Base-by-base conservation (phyloP, 1,140 invertebrate species). In the Onthophagus taurus region DNA sequence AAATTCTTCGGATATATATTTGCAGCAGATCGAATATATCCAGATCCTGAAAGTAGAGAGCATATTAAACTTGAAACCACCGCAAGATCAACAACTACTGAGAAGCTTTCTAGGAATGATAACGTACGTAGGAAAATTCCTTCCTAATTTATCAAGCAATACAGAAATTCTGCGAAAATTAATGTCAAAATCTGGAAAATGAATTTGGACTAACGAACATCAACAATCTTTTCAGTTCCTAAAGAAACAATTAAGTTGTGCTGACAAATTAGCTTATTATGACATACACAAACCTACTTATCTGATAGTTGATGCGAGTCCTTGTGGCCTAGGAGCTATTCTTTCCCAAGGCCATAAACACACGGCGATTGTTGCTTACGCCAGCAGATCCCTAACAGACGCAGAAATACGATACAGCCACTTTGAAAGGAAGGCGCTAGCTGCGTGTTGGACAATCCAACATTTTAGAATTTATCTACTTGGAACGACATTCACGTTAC, bases 391-490 rank as follows among this genome's bases (percentile, higher is more conserved):
- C 3, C 50, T 77, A 11, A 65, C 54, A 12, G 19, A 36, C 4
- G 53, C 65, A 1, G 68, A 78, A 52, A 50, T 55, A 44, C 68
- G 67, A 5, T 77, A 76, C 50, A 54, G 60, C 14, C 66, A 74
- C 37, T 53, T 72, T 4, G 70, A 79, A 35, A 68, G 67, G 48
- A 74, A 78, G 56, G 69, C 60, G 0, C 53, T 72, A 7, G 61
- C 65, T 3, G 18, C n/a, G n/a, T 7, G 7, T n/a, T 26, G 24
- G 24, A n/a, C 24, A 26, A 26, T 26, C n/a, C 7, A 26, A n/a
- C 24, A 26, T n/a, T 26, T 26, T n/a, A 7, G n/a, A 7, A 7
- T 26, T 7, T 31, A 30, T 61, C 75, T 29, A 42, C 71, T 29
- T 70, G 61, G 57, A 31, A 7, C 12, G n/a, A 31, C 3, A 31